Evolutionary conservation across 2,888 invertebrate species (phyloP).

Genomic region (Hirtodrosophila histrioides): DNA sequence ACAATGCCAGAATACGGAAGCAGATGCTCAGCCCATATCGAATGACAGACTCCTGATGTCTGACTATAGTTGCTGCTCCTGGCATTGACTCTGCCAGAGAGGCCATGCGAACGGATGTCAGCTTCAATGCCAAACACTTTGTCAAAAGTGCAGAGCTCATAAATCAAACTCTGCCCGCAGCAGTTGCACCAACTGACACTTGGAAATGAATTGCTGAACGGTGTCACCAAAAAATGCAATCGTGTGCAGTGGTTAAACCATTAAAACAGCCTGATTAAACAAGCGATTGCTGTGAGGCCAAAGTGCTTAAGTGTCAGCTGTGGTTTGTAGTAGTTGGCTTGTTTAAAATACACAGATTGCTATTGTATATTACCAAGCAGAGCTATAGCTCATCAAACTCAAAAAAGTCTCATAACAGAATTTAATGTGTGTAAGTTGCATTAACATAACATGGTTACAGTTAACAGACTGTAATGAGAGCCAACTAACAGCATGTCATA

Average conservation of each 20-base stretch:
- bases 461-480: no score
- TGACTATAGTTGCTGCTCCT: conserved; percentile 13
- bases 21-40: conserved; percentile 20
- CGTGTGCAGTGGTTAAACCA: conserved; percentile 45
- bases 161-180: conserved; percentile 61
- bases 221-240: conserved; percentile 43
- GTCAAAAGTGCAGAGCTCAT: conserved; percentile 67
- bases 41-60: conserved; percentile 10
- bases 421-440: no score
- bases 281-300: conserved; percentile 12
- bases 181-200: conserved; percentile 40
- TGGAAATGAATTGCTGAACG: conserved; percentile 45
- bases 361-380: no score
- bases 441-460: no score
- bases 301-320: background rate
- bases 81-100: conserved; percentile 11
- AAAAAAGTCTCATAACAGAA: no score
- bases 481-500: no score
- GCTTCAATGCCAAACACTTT: conserved; percentile 69
- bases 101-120: conserved; percentile 26
- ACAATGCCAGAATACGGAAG: conserved; percentile 48
- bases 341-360: no score
- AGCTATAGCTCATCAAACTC: no score
- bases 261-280: conserved; percentile 44
- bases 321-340: background rate